phyloP scores from a whole-genome alignment of 1,140 invertebrate species.

The Panulirus ornatus region DNA sequence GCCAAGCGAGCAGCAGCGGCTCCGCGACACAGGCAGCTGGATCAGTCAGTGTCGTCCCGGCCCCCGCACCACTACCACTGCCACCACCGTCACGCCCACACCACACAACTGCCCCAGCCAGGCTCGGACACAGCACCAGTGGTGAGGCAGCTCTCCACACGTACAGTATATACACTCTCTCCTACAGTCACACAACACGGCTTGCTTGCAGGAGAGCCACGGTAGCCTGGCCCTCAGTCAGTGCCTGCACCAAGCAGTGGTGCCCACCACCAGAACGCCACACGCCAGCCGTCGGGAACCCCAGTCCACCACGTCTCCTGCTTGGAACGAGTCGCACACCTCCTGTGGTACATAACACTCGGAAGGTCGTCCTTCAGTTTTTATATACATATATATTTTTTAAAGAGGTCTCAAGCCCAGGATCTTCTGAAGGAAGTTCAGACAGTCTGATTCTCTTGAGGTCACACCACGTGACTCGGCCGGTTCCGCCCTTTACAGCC shows the following conservation, averaged over 20 bases:
- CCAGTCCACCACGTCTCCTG: neutral
- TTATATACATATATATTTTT: no score
- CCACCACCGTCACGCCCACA: conserved; percentile 25
- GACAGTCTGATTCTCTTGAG: neutral
- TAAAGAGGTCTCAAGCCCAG: neutral
- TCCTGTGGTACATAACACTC: no score
- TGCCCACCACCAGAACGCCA: neutral
- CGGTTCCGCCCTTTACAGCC: neutral
- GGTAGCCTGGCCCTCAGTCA: neutral
- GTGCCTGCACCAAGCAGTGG: neutral
- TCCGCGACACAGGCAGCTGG: conserved; percentile 10
- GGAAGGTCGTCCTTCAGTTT: no score
- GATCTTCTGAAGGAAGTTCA: neutral
- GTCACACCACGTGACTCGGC: conserved; percentile 3
- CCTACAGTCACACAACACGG: neutral
- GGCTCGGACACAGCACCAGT: conserved; percentile 18
- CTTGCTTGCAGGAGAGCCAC: neutral
- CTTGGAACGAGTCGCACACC: no score
- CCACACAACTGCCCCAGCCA: conserved; percentile 17
- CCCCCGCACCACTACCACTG: conserved; percentile 34
- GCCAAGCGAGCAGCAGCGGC: neutral
- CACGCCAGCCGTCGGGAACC: neutral
- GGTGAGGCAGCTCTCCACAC: conserved; percentile 17
- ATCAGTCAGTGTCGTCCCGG: conserved; percentile 47
- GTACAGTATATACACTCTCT: no score